Evolutionary conservation across 2,797 vertebrate species (phyloP), one percentile per base, ranked within the genome.

Genomic region (Hemibagrus guttatus): DNA sequence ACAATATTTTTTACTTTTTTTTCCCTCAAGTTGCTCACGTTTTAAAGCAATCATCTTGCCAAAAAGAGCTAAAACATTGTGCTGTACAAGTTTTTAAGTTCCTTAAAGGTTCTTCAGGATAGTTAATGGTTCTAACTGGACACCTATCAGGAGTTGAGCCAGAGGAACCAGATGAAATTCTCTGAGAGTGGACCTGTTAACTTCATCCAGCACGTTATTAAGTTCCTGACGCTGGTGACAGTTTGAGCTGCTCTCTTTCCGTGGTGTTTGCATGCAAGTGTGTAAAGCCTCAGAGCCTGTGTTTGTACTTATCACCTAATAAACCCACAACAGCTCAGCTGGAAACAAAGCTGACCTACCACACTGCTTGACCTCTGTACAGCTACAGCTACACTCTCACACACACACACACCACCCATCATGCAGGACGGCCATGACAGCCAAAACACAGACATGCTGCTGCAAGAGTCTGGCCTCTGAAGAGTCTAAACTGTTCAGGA

Each of bases 351-450:
- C 78, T 89, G 88, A 93, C 87, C 88, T 79, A 74, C 31, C 52
- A 9, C 81, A 88, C 35, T 63, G 69, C 39, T 90, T 94, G 92
- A 94, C 93, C 90, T 91, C 80, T 74, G 84, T 59, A 46, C 42
- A 59, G 63, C 76, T 81, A 71, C 16, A 31, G 74, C 3, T 28
- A 52, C 19, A 56, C 80, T 54, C 28, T 9, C 49, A 52, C 68
- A 61, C 23, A 81, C 79, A 76, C 81, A 86, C 76, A 79, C 52
- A 89, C 61, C 63, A 31, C 81, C 61, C 39, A 82, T 52, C n/a
- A 61, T 80, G 21, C 78, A 89, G 86, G 81, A 83, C 85, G 31
- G 68, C 83, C 85, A 89, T 91, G 91, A 91, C 89, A 90, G 90
- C 92, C 86, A 86, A 69, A 58, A 58, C 59, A 68, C 90, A 93